Conservation (phyloP, 2,888 invertebrate genomes). For the Amaurobius ferox region DNA sequence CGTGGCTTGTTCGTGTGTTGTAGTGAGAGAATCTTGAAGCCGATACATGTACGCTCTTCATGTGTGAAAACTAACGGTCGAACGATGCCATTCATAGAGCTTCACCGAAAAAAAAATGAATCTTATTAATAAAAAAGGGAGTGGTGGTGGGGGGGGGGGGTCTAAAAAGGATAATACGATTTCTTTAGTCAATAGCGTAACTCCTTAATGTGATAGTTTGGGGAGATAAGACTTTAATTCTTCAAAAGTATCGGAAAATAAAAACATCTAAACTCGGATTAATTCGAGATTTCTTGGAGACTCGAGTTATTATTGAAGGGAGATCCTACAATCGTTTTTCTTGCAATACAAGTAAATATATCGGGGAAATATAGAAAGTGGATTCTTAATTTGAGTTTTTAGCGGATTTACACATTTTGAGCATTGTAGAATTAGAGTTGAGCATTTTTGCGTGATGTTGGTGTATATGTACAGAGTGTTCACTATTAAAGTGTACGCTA, state of each 20-base stretch:
- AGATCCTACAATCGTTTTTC: too few relatives aligned
- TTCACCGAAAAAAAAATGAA: conserved; percentile 32
- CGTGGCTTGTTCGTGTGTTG: conserved; percentile 66
- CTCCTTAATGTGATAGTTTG: conserved; percentile 68
- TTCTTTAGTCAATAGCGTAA: conserved; percentile 68
- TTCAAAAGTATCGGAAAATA: conserved; percentile 27
- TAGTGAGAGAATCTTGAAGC: conserved; percentile 53
- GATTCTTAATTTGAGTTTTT: too few relatives aligned
- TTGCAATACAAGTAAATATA: too few relatives aligned
- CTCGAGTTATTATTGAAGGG: neutral
- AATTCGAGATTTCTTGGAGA: neutral
- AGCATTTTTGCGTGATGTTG: too few relatives aligned
- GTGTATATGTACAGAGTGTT: too few relatives aligned
- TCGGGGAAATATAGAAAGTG: too few relatives aligned
- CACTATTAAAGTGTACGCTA: too few relatives aligned
- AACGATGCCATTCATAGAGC: conserved; percentile 47
- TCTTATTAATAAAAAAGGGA: conserved; percentile 63
- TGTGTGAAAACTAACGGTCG: conserved; percentile 70
- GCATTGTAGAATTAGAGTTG: too few relatives aligned
- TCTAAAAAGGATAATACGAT: conserved; percentile 65
- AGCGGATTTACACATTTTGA: too few relatives aligned
- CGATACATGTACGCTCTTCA: conserved; percentile 61
- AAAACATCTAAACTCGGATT: conserved; percentile 17
- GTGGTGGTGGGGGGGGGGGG: too few relatives aligned
- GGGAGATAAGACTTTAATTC: conserved; percentile 63